Base-by-base conservation (phyloP, 2,888 invertebrate genomes). In the Drosophila infuscata region DNA sequence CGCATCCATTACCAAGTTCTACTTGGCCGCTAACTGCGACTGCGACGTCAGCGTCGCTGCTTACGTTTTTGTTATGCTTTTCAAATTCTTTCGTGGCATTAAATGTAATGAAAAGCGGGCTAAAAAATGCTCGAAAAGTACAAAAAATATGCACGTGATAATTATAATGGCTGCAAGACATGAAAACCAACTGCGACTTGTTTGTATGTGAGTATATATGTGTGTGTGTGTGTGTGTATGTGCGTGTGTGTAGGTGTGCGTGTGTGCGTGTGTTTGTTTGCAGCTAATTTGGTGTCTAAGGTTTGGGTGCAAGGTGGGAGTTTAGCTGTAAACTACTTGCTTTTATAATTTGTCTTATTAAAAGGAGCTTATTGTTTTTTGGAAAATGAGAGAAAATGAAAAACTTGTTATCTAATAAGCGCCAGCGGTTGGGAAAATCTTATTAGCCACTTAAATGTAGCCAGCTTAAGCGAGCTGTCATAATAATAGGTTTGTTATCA, bases 91-190 rank as follows among this genome's bases (percentile, higher is more conserved):
- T 84, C 81, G 81, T 79, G 73, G 89, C 88, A 86, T 86, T 86
- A 86, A 87, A 89, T 86, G 85, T 86, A 86, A 86, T 89, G 88
- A 84, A 86, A 86, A 89, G 88, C 87, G 76, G 89, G 68, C 72
- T 82, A 70, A 78, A 84, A 83, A 87, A 87, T 89, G 88, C 83
- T 56, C 46, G 63, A 80, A 80, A 82, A 76, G 70, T 82, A 69
- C 53, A 71, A 61, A 73, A 82, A 80, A 76, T 78, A 82, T 83
- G 72, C 84, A 73, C 71, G 84, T 82, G 85, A 81, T 89, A 86
- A 89, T 89, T 86, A 87, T 86, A 86, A 86, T 86, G 79, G 74
- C 77, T 69, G 71, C 61, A 57, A 70, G 89, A 84, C 85, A 86
- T 82, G 85, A 87, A 87, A 73, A 62, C 64, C 52, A 65, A 33